A percentile compares a stretch with the other conserved stretches of the same genome.
Evolutionary conservation across 2,888 invertebrate genomes (phyloP).

Genomic region (Harpagoxenus sublaevis): DNA sequence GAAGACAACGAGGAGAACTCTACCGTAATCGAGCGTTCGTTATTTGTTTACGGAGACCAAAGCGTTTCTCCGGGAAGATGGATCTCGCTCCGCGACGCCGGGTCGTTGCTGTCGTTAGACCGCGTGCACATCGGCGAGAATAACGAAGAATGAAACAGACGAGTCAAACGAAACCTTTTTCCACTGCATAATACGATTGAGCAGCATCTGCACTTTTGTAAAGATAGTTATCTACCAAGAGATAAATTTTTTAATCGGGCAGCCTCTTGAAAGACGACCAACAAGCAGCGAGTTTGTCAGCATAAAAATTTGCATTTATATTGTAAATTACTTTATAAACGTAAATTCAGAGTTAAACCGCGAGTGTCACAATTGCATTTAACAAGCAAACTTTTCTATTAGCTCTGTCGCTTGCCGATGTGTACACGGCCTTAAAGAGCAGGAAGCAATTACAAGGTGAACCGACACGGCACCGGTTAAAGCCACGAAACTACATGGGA

Average conservation of each 20-base stretch:
- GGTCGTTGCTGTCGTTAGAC: conserved; percentile 30
- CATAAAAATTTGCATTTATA: background rate
- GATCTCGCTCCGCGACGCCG: conserved; percentile 28
- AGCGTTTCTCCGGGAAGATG: conserved; percentile 37
- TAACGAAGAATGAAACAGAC: background rate
- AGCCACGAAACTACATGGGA: conserved; percentile 27
- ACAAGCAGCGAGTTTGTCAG: background rate
- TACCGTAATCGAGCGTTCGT: conserved; percentile 45
- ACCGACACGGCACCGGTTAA: conserved; percentile 26
- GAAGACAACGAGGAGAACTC: background rate
- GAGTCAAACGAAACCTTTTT: background rate
- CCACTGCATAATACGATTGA: background rate
- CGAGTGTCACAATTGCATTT: background rate
- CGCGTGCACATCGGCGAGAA: conserved; percentile 36
- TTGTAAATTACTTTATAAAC: background rate
- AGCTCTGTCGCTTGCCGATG: conserved; percentile 16
- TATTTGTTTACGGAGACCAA: conserved; percentile 50
- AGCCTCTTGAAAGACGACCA: background rate
- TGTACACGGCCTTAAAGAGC: conserved; percentile 33
- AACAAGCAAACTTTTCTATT: background rate
- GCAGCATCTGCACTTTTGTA: background rate
- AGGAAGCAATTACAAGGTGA: conserved; percentile 36
- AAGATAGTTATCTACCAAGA: background rate
- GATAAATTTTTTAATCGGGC: background rate
- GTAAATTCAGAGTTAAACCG: background rate